Conservation (phyloP, 2,797 vertebrate genomes). For the Hyperoplus lanceolatus region DNA sequence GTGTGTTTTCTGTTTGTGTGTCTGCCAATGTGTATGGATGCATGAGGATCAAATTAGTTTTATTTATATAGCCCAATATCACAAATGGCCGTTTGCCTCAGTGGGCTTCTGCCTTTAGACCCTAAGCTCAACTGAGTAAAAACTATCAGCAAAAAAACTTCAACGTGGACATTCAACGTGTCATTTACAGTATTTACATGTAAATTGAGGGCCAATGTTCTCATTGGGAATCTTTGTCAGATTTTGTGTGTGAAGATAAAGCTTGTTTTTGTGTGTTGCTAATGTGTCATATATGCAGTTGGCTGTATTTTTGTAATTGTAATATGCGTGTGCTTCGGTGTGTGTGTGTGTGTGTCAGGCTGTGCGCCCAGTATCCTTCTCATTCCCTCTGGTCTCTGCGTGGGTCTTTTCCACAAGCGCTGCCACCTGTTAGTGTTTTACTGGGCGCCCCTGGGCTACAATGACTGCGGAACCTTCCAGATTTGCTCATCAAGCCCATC, state of each 20-base stretch:
- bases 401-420: conserved; percentile 81
- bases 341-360: conserved; percentile 71
- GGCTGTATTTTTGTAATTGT: conserved; percentile 58
- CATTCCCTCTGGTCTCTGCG: conserved; percentile 81
- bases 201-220: not conserved
- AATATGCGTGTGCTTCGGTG: conserved; percentile 43
- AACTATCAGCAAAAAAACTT: too few relatives aligned
- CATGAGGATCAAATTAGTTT: not conserved
- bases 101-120: too few relatives aligned
- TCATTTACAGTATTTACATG: not conserved
- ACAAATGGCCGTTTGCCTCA: too few relatives aligned
- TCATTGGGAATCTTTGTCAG: not conserved
- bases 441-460: conserved; percentile 74
- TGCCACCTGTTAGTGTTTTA: conserved; percentile 85
- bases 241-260: conserved; percentile 2
- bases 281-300: conserved; percentile 60
- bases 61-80: too few relatives aligned
- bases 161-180: not conserved
- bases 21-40: not conserved
- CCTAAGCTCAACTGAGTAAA: too few relatives aligned
- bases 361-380: conserved; percentile 74
- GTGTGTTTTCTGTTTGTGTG: not conserved
- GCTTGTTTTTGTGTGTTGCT: conserved; percentile 31
- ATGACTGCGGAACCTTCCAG: conserved; percentile 76
- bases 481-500: conserved; percentile 81